Evolutionary conservation across 2,113 vertebrate genomes (phyloP), one percentile per base, ranked within the genome.

Genomic region (Sander vitreus): DNA sequence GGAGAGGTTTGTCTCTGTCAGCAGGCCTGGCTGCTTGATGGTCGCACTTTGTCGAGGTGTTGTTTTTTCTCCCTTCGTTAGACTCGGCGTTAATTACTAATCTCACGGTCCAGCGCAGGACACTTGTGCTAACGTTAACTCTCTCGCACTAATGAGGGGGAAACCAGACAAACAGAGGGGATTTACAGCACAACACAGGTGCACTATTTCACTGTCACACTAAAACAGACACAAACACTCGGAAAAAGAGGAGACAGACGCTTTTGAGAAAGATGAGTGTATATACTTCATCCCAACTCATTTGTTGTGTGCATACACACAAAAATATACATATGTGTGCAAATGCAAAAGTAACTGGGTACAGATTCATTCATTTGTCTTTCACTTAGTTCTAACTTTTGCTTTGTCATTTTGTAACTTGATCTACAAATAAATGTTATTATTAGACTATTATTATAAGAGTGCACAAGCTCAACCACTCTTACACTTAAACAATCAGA

Each of bases 51-150:
- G 94, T 93, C 63, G 89, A 94, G 93, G 89, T 94, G 92, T 94
- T 95, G 92, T 94, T 94, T 95, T 95, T 90, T 86, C 94, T 92
- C 85, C 93, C 94, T 95, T 95, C 93, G 92, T 95, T 95, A 95
- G 93, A 90, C 95, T 93, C 92, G 15, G 83, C 92, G 88, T 95
- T 95, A 95, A 95, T 95, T 95, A 95, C 93, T 92, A 95, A 95
- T 95, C 95, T 95, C 95, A 95, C 93, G 95, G 92, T 95, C 93
- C 92, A 95, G 89, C 81, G 93, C 89, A 89, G 91, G 92, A 92
- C 92, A 84, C 92, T 93, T 88, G 92, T 94, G 93, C 92, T 94
- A 93, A 93, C 91, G 92, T 87, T 93, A 89, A 94, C 93, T 91
- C 93, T 88, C 89, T 91, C 86, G 70, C 94, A 88, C 94, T 95